Evolutionary conservation across 2,113 vertebrate species (phyloP).

Genomic region (Bos javanicus): DNA sequence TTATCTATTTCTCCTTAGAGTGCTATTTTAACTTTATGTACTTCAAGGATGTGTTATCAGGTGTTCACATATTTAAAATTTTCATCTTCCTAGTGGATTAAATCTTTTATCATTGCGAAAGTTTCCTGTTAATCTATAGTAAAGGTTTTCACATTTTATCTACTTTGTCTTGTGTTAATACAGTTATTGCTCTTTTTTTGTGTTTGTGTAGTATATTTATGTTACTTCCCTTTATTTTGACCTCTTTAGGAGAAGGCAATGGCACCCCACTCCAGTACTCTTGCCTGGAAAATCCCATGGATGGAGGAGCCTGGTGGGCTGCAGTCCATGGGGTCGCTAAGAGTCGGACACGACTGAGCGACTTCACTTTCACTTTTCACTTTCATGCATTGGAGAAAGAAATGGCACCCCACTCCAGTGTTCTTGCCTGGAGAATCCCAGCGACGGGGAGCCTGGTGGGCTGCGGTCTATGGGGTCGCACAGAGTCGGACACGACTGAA

Average conservation of each 20-base stretch:
- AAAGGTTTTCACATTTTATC: neutral
- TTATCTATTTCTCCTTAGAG: neutral
- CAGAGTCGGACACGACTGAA: no score
- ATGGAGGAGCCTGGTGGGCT: no score
- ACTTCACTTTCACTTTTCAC: no score
- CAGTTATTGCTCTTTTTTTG: neutral
- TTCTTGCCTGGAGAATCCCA: no score
- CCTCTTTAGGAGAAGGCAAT: neutral
- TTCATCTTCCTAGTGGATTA: neutral
- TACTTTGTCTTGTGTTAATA: neutral
- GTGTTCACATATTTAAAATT: neutral
- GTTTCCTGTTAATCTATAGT: neutral
- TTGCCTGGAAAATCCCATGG: no score
- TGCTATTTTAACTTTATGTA: neutral
- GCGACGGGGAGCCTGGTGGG: no score
- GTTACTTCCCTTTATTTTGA: neutral
- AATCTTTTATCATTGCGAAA: neutral
- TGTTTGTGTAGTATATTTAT: neutral
- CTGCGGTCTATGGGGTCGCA: no score
- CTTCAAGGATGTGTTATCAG: neutral
- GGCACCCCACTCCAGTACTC: no score
- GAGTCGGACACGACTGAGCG: no score
- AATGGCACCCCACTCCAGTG: no score
- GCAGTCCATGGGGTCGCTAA: no score
- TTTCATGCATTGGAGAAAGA: no score